Percentiles rank a stretch among this genome's conserved stretches.
Conservation (phyloP, 2,113 vertebrate species). For the Vulpes lagopus region DNA sequence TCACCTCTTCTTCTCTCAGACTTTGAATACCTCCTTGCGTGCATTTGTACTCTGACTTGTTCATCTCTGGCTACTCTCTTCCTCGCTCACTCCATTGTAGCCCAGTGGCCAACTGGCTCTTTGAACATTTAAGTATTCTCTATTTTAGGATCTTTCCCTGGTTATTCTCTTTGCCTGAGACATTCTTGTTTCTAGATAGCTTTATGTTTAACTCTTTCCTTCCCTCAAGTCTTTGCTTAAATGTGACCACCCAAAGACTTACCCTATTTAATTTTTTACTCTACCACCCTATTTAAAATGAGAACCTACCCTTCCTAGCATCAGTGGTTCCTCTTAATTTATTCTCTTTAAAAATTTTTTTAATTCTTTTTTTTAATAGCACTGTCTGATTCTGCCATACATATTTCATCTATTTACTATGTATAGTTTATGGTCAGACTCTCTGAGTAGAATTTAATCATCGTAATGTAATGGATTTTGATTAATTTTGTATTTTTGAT, state of each 20-base stretch:
- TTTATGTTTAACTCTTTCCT: background rate
- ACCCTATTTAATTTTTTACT: background rate
- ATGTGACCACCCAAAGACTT: background rate
- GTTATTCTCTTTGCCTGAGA: background rate
- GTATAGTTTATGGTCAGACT: background rate
- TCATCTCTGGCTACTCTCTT: background rate
- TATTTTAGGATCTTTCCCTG: background rate
- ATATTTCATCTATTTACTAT: background rate
- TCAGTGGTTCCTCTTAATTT: background rate
- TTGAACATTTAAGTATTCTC: background rate
- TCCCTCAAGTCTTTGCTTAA: background rate
- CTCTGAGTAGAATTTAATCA: background rate
- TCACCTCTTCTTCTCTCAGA: background rate
- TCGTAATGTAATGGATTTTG: background rate
- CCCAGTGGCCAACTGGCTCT: background rate
- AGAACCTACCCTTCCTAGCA: background rate
- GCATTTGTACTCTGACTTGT: background rate
- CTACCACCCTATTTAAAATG: background rate
- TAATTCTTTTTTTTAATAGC: background rate
- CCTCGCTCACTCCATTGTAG: background rate
- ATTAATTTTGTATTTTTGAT: conserved; percentile 33
- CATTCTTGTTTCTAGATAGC: background rate
- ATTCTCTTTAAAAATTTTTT: background rate
- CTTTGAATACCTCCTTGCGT: background rate
- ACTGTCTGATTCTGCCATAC: background rate